Evolutionary conservation across 2,888 invertebrate genomes (phyloP).

Genomic region (Hyppa rectilinea): DNA sequence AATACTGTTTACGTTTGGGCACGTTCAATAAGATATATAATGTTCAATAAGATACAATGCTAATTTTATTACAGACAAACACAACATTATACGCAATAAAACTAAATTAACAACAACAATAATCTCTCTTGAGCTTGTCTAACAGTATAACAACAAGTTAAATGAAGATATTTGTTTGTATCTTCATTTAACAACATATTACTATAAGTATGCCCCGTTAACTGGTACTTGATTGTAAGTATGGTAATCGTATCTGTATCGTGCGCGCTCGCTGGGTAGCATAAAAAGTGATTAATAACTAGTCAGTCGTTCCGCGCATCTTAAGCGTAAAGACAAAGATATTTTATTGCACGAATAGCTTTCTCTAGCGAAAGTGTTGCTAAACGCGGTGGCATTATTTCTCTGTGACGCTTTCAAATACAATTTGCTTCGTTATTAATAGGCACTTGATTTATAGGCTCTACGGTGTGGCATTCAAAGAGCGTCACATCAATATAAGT

Average conservation of each 20-base stretch:
- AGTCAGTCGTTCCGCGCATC: conserved; percentile 67
- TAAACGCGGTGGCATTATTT: conserved; percentile 81
- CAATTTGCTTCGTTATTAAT: conserved; percentile 74
- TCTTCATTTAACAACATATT: conserved; percentile 20
- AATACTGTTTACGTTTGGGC: background rate
- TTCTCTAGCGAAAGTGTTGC: conserved; percentile 89
- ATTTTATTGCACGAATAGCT: conserved; percentile 87
- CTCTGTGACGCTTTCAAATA: conserved; percentile 85
- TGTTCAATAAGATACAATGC: conserved; percentile 28
- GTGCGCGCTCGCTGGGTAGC: conserved; percentile 41
- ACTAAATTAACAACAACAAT: conserved; percentile 12
- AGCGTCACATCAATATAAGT: conserved; percentile 15
- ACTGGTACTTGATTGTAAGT: conserved; percentile 61
- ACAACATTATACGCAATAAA: conserved; percentile 23
- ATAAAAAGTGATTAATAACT: conserved; percentile 69
- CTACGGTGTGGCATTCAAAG: conserved; percentile 12
- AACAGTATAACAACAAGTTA: conserved; percentile 28
- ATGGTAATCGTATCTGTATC: conserved; percentile 61
- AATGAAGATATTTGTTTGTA: too few species aligned
- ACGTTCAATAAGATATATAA: background rate
- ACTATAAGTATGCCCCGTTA: conserved; percentile 32
- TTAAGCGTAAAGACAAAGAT: conserved; percentile 80
- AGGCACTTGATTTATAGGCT: conserved; percentile 60
- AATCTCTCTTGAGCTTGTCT: conserved; percentile 9
- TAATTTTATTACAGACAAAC: conserved; percentile 15